Base-by-base conservation (phyloP, 2,797 vertebrate species). In the Myioborus melanocephalus region DNA sequence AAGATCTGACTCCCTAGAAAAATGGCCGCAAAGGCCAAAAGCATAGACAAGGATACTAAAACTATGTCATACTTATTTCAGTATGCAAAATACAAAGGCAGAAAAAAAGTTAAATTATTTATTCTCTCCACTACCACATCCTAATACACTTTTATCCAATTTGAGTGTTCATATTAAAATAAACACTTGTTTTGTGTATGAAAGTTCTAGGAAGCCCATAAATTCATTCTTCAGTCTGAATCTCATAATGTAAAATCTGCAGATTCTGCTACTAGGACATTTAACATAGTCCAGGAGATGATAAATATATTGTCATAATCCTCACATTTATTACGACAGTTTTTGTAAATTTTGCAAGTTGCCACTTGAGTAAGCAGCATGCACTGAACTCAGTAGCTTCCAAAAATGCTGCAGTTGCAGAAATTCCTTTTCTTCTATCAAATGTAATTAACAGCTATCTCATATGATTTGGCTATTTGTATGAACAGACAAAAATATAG, bases 271-370 rank as follows among this genome's bases (percentile, higher is more conserved):
- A 34, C 64, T 64, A 73, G 37, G 52, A 53, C 53, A 56, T 72
- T 90, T 93, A 85, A 73, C 68, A 63, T 63, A 90, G 80, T 46
- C 86, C 83, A 94, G 61, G 53, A 91, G 72, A 81, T 88, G 23
- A 94, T 79, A 94, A 95, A 97, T 79, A 78, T 61, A 47, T 92
- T 92, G 35, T 83, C 71, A 87, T n/a, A 73, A 87, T 79, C 50
- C 66, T 95, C 92, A 81, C 76, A 93, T 95, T 94, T 81, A 89
- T 95, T 92, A 57, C 55, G n/a, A 50, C 47, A 89, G 57, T 57
- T 86, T 94, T 89, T 93, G 43, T 90, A 92, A 84, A 14, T 96
- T 96, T 94, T 96, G 75, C 81, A 95, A 89, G 82, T 87, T 95
- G 20, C 64, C 71, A 80, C 78, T 89, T 94, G 92, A 96, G 85